These are phyloP conservation scores for Trematomus loennbergii DNA, from an alignment of 2,113 vertebrate genomes.

Conservation along the genomic window DNA sequence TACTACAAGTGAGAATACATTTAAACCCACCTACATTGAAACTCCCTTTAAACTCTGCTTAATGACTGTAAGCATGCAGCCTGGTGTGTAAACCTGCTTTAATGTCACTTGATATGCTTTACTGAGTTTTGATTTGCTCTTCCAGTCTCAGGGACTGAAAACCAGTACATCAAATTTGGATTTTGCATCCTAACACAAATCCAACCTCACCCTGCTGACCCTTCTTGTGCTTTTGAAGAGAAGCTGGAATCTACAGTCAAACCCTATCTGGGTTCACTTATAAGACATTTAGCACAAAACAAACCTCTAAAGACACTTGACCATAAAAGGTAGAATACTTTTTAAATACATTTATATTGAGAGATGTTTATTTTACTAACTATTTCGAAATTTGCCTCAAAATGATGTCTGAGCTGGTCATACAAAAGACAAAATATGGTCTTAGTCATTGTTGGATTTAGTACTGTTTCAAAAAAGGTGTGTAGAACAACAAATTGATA, in stretches of 20 bases:
- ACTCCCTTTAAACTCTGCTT: no score
- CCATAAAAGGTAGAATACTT: not conserved
- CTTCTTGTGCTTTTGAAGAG: constrained; percentile 1
- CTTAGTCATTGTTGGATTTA: no score
- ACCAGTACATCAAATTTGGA: constrained; percentile 6
- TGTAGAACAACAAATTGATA: no score
- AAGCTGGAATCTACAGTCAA: not conserved
- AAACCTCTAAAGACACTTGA: not conserved
- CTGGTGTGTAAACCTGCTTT: not conserved
- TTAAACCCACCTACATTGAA: no score
- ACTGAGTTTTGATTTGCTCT: not conserved
- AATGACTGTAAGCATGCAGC: not conserved
- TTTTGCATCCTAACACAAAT: not conserved
- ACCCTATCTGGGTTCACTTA: not conserved
- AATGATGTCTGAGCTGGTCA: not conserved
- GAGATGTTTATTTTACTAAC: not conserved
- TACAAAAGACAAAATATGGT: not conserved
- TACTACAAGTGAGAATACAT: no score
- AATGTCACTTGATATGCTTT: not conserved
- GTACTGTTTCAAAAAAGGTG: no score
- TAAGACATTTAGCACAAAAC: not conserved
- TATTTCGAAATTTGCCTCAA: not conserved
- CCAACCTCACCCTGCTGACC: constrained; percentile 5
- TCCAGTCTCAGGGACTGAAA: not conserved
- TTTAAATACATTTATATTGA: not conserved